Evolutionary conservation across 2,888 invertebrate species (phyloP).

Genomic region (Callimorpha dominula): DNA sequence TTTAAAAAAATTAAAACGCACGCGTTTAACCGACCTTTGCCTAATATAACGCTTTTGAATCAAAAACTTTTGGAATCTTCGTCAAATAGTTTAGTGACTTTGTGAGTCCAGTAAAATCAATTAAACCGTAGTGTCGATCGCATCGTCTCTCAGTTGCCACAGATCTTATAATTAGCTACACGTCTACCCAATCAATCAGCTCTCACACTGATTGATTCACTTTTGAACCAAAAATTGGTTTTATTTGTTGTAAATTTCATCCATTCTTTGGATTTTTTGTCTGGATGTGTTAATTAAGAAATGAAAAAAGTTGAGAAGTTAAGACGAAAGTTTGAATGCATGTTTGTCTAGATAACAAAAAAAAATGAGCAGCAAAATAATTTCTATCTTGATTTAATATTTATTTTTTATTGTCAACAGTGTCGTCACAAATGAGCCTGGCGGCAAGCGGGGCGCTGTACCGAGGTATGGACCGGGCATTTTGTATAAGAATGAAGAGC

Average conservation of each 20-base stretch:
- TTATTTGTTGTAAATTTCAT: conserved; percentile 49
- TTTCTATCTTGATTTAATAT: background rate
- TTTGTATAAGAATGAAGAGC: conserved; percentile 99
- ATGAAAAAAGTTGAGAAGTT: background rate
- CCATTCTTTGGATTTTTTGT: conserved; percentile 26
- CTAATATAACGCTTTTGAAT: too few relatives aligned
- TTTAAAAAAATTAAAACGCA: too few relatives aligned
- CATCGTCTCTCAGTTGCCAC: conserved; percentile 63
- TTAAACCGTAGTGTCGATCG: conserved; percentile 74
- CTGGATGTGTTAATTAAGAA: conserved; percentile 9
- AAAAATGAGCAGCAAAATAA: too few relatives aligned
- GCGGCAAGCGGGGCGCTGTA: conserved; percentile 90
- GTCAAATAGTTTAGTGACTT: conserved; percentile 62
- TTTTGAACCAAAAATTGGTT: conserved; percentile 57
- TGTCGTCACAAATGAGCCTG: conserved; percentile 94
- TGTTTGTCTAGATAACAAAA: too few relatives aligned
- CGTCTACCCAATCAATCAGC: conserved; percentile 71
- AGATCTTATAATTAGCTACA: conserved; percentile 77
- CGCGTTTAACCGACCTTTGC: too few relatives aligned
- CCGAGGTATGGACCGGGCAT: conserved; percentile 96
- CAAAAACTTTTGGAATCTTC: conserved; percentile 68
- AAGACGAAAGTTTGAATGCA: background rate
- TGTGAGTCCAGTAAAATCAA: conserved; percentile 76
- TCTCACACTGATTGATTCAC: conserved; percentile 60
- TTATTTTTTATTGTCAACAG: conserved; percentile 80